phyloP scores from a whole-genome alignment of 2,113 vertebrate species.

The Percopsis transmontana region DNA sequence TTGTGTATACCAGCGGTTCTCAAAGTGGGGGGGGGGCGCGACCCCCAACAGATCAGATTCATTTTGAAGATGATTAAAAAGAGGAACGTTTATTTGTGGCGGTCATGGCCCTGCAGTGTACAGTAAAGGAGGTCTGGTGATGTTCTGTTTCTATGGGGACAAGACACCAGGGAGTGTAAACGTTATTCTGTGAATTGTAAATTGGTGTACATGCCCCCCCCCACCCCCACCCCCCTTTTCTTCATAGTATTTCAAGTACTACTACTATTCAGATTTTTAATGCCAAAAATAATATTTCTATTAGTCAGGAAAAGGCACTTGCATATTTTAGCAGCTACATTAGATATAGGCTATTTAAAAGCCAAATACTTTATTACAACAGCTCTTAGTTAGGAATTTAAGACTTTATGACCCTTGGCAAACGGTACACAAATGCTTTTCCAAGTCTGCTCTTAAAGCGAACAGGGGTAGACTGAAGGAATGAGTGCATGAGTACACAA shows the following conservation, averaged over 20 bases:
- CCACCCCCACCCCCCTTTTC: no score
- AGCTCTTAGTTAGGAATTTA: constrained; percentile 22
- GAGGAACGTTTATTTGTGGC: no score
- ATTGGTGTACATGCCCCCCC: neutral
- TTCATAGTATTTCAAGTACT: constrained; percentile 7
- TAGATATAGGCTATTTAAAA: constrained; percentile 16
- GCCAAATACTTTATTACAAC: constrained; percentile 15
- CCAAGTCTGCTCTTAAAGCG: constrained; percentile 48
- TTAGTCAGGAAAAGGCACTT: neutral
- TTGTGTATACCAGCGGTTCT: constrained; percentile 3
- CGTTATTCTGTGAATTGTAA: neutral
- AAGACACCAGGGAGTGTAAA: no score
- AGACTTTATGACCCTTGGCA: constrained; percentile 49
- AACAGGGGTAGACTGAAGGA: constrained; percentile 47
- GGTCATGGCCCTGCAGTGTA: no score
- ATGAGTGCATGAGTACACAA: constrained; percentile 64
- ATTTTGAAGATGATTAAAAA: neutral
- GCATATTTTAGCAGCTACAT: neutral
- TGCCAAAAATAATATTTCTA: neutral
- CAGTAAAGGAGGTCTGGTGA: no score
- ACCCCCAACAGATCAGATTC: neutral
- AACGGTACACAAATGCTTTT: constrained; percentile 36
- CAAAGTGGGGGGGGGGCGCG: neutral
- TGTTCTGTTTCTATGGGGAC: no score
- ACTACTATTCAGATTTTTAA: neutral